Evolutionary conservation across 2,888 invertebrate species (phyloP).

Genomic region (Epinotia ramella): DNA sequence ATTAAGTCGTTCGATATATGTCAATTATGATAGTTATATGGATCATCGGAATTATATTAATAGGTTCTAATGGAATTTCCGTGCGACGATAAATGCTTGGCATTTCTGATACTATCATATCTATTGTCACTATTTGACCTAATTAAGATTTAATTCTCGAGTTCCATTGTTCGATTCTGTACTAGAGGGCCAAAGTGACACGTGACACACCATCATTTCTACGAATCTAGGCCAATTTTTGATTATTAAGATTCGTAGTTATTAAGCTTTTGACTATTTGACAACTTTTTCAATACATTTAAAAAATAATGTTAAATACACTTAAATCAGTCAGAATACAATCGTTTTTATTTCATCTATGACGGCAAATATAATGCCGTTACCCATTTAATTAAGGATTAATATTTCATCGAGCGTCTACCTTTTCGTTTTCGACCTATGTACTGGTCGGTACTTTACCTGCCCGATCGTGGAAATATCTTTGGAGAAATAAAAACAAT

Average conservation of each 20-base stretch:
- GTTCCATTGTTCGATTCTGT: not conserved
- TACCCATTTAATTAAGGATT: not conserved
- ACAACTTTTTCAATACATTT: too few species aligned
- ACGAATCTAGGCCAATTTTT: not conserved
- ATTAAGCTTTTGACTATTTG: too few species aligned
- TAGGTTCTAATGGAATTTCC: constrained; percentile 8
- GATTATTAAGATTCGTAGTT: too few species aligned
- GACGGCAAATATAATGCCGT: too few species aligned
- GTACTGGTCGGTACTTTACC: not conserved
- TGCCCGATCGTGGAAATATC: not conserved
- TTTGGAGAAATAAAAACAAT: not conserved
- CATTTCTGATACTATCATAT: not conserved
- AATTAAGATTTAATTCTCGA: not conserved
- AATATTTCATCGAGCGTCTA: constrained; percentile 1
- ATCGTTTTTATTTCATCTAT: too few species aligned
- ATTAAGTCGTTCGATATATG: too few species aligned
- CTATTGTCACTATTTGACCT: not conserved
- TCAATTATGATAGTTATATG: too few species aligned
- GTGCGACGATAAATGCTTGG: not conserved
- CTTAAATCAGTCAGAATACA: too few species aligned
- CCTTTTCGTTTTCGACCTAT: too few species aligned
- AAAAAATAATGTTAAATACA: too few species aligned
- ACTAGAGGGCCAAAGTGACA: not conserved
- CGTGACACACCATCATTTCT: not conserved
- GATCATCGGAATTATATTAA: not conserved